phyloP scores from a whole-genome alignment of 2,888 invertebrate genomes.

The Morinoia aosen region DNA sequence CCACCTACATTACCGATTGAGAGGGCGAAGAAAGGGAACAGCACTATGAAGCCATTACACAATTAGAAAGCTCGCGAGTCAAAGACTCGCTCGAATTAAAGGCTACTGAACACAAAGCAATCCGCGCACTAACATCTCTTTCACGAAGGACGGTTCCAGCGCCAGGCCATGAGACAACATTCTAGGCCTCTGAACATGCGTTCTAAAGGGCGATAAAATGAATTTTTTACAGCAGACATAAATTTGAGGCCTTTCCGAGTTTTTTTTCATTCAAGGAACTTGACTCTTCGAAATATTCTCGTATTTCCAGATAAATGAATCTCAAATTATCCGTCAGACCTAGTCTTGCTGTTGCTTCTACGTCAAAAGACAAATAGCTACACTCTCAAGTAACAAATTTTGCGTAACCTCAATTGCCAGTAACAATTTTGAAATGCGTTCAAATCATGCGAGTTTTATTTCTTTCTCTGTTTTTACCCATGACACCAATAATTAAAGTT shows the following conservation, averaged over 20 bases:
- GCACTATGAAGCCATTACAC: neutral
- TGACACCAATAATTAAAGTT: no score
- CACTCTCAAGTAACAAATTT: neutral
- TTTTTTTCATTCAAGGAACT: no score
- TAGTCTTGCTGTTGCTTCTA: neutral
- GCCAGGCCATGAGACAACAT: neutral
- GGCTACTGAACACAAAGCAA: neutral
- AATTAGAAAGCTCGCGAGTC: neutral
- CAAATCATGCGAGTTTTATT: no score
- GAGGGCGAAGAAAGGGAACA: neutral
- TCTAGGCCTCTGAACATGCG: neutral
- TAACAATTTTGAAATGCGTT: no score
- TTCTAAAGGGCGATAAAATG: neutral
- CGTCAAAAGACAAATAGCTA: neutral
- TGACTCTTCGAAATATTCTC: no score
- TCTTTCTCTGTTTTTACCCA: no score
- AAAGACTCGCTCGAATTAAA: neutral
- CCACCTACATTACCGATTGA: neutral
- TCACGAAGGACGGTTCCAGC: neutral
- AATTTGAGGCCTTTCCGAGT: neutral
- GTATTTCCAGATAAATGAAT: neutral
- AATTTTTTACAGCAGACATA: neutral
- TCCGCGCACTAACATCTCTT: neutral
- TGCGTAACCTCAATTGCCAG: no score
- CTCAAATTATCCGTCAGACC: neutral